Percentiles rank a stretch among this genome's conserved stretches.
Conservation (phyloP, 2,888 invertebrate species). For the Carpatolechia fugitivella region DNA sequence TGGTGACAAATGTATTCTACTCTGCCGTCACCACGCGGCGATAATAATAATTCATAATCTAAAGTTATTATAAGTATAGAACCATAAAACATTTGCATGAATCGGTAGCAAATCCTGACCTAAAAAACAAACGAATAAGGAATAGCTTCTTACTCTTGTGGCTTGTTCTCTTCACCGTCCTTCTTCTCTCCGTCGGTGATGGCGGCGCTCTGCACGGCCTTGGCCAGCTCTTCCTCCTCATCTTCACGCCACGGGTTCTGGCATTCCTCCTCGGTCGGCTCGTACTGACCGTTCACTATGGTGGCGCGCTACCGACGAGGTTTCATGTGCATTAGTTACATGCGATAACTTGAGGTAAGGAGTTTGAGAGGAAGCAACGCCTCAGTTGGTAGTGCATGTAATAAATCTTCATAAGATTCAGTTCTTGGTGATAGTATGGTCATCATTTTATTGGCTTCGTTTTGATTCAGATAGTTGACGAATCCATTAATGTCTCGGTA, state of each 20-base stretch:
- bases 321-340: neutral
- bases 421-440: slow-evolving; percentile 22
- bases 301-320: slow-evolving; percentile 62
- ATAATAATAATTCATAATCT: too few relatives aligned
- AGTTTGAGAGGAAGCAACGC: neutral
- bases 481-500: too few relatives aligned
- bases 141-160: slow-evolving; percentile 52
- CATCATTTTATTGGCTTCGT: slow-evolving; percentile 12
- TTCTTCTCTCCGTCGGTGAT: slow-evolving; percentile 68
- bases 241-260: slow-evolving; percentile 93
- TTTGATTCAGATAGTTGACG: too few relatives aligned
- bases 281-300: slow-evolving; percentile 85
- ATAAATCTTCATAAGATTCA: slow-evolving; percentile 22
- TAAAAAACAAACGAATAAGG: neutral
- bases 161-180: slow-evolving; percentile 45
- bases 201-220: slow-evolving; percentile 82
- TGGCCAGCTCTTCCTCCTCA: slow-evolving; percentile 83
- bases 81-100: too few relatives aligned
- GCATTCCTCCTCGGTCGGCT: slow-evolving; percentile 94
- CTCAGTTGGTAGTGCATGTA: slow-evolving; percentile 28
- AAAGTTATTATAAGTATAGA: too few relatives aligned
- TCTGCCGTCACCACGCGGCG: too few relatives aligned
- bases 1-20: too few relatives aligned
- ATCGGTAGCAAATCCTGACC: neutral
- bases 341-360: neutral